Evolutionary conservation across 2,888 invertebrate species (phyloP).

Genomic region (Polydrusus tereticollis): DNA sequence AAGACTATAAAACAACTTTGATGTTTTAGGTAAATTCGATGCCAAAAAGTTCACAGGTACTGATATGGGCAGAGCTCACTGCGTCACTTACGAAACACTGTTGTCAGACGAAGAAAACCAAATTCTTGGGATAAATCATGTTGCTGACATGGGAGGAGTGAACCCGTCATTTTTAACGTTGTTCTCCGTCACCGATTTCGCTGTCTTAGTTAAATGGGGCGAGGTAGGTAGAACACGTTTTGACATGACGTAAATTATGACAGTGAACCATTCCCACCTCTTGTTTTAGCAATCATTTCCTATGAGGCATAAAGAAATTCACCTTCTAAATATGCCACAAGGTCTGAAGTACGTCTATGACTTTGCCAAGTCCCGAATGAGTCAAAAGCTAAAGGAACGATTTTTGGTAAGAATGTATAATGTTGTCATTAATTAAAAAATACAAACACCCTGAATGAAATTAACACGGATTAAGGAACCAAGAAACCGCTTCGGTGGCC

Average conservation of each 20-base stretch:
- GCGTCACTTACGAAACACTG: constrained; percentile 80
- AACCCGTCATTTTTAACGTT: constrained; percentile 76
- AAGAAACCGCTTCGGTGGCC: too few species aligned
- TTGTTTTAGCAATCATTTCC: constrained; percentile 78
- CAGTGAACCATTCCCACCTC: too few species aligned
- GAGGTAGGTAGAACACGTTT: constrained; percentile 69
- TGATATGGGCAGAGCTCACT: constrained; percentile 79
- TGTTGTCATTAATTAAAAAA: too few species aligned
- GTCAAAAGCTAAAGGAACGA: constrained; percentile 79
- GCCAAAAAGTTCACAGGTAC: constrained; percentile 75
- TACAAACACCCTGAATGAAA: too few species aligned
- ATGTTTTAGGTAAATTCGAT: constrained; percentile 75
- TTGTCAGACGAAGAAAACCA: constrained; percentile 83
- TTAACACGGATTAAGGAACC: too few species aligned
- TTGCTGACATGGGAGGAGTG: constrained; percentile 76
- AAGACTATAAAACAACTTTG: background rate
- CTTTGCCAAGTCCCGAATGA: constrained; percentile 77
- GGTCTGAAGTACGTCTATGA: constrained; percentile 83
- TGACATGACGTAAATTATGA: too few species aligned
- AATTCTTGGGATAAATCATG: constrained; percentile 80
- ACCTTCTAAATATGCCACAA: constrained; percentile 79
- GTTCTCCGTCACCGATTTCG: constrained; percentile 82
- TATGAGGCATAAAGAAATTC: constrained; percentile 83
- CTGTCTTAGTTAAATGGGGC: constrained; percentile 79
- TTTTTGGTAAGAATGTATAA: constrained; percentile 70